Conservation (phyloP, 2,797 vertebrate genomes). For the Leucoraja ocellata region DNA sequence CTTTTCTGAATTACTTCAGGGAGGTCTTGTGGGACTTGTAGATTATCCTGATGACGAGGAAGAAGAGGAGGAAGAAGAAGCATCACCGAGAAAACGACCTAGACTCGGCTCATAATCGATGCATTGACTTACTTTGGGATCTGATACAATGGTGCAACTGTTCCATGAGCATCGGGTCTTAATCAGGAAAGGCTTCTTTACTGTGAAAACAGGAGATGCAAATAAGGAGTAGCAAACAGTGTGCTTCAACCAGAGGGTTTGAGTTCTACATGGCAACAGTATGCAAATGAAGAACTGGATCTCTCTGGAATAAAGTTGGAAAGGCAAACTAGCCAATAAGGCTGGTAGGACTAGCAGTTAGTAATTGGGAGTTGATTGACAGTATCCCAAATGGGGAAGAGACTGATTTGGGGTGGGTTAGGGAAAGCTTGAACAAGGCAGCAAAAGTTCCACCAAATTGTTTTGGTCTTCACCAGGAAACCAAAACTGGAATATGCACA, state of each 20-base stretch:
- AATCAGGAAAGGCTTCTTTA: conserved; percentile 64
- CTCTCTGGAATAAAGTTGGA: conserved; percentile 58
- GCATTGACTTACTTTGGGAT: conserved; percentile 52
- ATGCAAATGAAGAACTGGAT: conserved; percentile 64
- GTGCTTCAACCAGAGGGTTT: conserved; percentile 62
- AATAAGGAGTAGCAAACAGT: conserved; percentile 60
- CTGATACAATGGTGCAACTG: conserved; percentile 63
- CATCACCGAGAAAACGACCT: conserved; percentile 86
- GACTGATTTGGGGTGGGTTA: conserved; percentile 56
- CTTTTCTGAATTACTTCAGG: conserved; percentile 54
- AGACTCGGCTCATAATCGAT: conserved; percentile 84
- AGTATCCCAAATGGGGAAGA: conserved; percentile 61
- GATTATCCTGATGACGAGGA: conserved; percentile 98
- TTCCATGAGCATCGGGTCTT: conserved; percentile 59
- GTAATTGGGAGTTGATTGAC: conserved; percentile 70
- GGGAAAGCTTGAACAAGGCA: conserved; percentile 51
- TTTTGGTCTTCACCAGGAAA: conserved; percentile 48
- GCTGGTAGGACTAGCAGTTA: conserved; percentile 72
- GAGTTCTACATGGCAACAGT: conserved; percentile 57
- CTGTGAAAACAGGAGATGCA: conserved; percentile 58
- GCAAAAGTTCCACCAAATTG: conserved; percentile 53
- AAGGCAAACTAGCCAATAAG: conserved; percentile 62
- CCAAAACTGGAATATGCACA: conserved; percentile 48
- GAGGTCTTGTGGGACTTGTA: conserved; percentile 86
- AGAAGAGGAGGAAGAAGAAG: conserved; percentile 84